Evolutionary conservation across 2,888 invertebrate genomes (phyloP).

Genomic region (Drosophila nr. fundita): DNA sequence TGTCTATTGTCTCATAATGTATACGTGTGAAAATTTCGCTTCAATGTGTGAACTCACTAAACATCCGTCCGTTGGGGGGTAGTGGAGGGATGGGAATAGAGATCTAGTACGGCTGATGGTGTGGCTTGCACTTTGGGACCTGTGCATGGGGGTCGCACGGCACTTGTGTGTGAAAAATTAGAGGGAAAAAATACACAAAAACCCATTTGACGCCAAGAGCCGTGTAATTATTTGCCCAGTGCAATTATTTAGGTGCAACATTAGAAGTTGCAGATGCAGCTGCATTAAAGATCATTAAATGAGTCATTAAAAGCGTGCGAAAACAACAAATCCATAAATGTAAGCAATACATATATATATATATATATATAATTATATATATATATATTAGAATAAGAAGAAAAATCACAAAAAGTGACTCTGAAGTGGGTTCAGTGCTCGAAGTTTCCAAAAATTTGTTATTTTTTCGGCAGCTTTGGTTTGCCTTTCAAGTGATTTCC

Average conservation of each 20-base stretch:
- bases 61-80: conserved; percentile 55
- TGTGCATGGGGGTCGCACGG: conserved; percentile 39
- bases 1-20: conserved; percentile 35
- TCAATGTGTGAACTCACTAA: conserved; percentile 50
- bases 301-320: conserved; percentile 53
- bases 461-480: conserved; percentile 2
- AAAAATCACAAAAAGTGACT: not conserved
- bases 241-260: conserved; percentile 57
- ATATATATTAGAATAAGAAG: conserved; percentile 1
- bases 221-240: conserved; percentile 56
- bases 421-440: conserved; percentile 14
- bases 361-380: too few relatives aligned
- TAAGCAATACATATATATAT: not conserved
- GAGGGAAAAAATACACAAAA: conserved; percentile 7
- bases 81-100: conserved; percentile 8
- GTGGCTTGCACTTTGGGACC: conserved; percentile 17
- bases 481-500: conserved; percentile 20
- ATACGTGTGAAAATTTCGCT: conserved; percentile 69
- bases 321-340: conserved; percentile 6
- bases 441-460: conserved; percentile 10
- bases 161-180: conserved; percentile 45
- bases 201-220: conserved; percentile 43
- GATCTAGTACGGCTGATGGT: conserved; percentile 30
- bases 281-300: conserved; percentile 52
- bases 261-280: conserved; percentile 27